phyloP scores from a whole-genome alignment of 1,140 invertebrate genomes.

The Nasonia giraulti region DNA sequence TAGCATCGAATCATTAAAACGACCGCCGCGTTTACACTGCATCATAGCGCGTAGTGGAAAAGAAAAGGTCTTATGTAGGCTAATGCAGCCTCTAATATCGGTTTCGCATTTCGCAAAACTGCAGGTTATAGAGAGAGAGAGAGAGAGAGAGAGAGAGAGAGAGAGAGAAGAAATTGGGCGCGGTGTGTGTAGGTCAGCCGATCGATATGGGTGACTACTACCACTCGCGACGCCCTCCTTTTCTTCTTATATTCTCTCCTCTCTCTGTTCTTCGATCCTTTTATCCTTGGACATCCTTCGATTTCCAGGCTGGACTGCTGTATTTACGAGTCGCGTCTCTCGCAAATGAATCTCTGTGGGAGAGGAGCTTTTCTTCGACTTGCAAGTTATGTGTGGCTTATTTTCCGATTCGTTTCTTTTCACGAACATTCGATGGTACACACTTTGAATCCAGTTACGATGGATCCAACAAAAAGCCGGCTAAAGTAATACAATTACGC shows the following conservation, averaged over 20 bases:
- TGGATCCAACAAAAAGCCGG: background rate
- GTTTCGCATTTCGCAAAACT: conserved; percentile 32
- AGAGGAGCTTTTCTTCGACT: background rate
- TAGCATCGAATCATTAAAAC: no score
- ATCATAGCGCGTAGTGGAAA: background rate
- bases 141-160: background rate
- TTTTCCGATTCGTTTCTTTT: no score
- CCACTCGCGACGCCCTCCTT: background rate
- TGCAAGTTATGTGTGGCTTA: no score
- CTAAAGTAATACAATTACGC: background rate
- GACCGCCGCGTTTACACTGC: no score
- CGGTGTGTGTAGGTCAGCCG: conserved; percentile 6
- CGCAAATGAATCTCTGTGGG: background rate
- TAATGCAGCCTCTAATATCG: conserved; percentile 18
- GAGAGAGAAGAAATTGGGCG: conserved; percentile 3
- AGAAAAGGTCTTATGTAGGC: conserved; percentile 14
- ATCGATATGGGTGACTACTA: background rate
- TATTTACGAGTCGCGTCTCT: background rate
- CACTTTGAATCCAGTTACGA: background rate
- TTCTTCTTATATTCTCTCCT: background rate
- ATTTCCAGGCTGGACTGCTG: background rate
- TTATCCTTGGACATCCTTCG: background rate
- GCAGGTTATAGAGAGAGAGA: background rate
- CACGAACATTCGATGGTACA: no score
- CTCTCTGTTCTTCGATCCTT: background rate